A percentile compares a stretch with the other conserved stretches of the same genome.
These are phyloP conservation scores for Entomobrya proxima DNA, from an alignment of 2,888 invertebrate genomes.

Conservation along the genomic window DNA sequence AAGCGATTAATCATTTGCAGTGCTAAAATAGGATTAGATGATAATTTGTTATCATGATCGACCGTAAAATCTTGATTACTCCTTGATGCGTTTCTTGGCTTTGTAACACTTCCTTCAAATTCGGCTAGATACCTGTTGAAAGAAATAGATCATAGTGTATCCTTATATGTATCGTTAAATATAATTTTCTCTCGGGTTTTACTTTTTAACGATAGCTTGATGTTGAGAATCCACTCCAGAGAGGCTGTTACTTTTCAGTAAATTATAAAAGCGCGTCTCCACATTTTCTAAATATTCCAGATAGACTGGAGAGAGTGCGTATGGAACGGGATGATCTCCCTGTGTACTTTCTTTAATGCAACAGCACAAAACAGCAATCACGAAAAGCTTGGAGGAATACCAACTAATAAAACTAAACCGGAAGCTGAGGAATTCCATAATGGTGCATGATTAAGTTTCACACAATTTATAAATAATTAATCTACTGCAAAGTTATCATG, in stretches of 20 bases:
- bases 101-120: slow-evolving; percentile 12
- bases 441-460: no score
- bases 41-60: background rate
- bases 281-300: slow-evolving; percentile 45
- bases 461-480: no score
- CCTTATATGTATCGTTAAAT: background rate
- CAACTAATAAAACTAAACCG: no score
- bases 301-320: slow-evolving; percentile 63
- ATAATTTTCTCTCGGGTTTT: background rate
- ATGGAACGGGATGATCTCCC: slow-evolving; percentile 49
- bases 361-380: no score
- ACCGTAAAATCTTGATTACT: background rate
- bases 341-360: background rate
- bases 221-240: background rate
- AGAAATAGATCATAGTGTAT: background rate
- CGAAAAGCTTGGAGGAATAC: no score
- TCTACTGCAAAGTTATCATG: no score
- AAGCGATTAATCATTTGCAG: slow-evolving; percentile 58
- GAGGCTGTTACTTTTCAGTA: slow-evolving; percentile 8
- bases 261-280: slow-evolving; percentile 41
- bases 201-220: background rate
- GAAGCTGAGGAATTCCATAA: no score
- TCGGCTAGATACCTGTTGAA: slow-evolving; percentile 4
- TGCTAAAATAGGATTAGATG: slow-evolving; percentile 48
- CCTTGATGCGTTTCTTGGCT: background rate